A percentile compares a stretch with the other conserved stretches of the same genome.
Evolutionary conservation across 2,797 vertebrate species (phyloP).

Genomic region (Morus bassanus): DNA sequence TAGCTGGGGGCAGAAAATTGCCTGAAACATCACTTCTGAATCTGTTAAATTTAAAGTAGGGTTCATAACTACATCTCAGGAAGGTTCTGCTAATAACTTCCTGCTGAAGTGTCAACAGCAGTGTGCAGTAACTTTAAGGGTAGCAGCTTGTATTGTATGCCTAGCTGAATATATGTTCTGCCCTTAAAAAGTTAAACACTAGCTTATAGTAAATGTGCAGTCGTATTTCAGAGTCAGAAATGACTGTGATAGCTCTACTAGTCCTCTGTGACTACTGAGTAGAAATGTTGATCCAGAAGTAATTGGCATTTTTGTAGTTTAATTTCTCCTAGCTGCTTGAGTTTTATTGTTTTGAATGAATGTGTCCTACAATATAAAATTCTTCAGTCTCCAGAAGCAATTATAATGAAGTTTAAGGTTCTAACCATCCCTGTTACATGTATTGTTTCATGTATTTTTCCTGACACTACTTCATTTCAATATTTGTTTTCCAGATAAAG

Average conservation of each 20-base stretch:
- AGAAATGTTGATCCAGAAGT: not conserved
- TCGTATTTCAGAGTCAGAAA: not conserved
- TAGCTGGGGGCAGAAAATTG: not conserved
- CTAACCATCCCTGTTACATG: conserved; percentile 60
- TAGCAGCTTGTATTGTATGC: not conserved
- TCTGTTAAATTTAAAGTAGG: not conserved
- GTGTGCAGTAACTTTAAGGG: not conserved
- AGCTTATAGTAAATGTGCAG: not conserved
- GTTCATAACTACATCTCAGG: not conserved
- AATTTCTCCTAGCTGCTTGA: conserved; percentile 5
- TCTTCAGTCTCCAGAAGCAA: not conserved
- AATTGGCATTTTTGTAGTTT: conserved; percentile 22
- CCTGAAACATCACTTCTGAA: not conserved
- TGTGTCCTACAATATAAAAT: not conserved
- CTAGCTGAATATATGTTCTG: not conserved
- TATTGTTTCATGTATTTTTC: conserved; percentile 58
- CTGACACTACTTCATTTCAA: conserved; percentile 79
- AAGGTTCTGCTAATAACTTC: not conserved
- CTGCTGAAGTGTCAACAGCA: not conserved
- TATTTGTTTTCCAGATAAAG: conserved; percentile 91
- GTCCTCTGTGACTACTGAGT: not conserved
- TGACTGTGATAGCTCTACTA: not conserved
- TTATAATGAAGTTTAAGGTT: conserved; percentile 33
- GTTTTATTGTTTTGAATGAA: not conserved
- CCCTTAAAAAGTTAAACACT: not conserved